Base-by-base conservation (phyloP, 2,888 invertebrate species). In the Gymnoscelis rufifasciata region DNA sequence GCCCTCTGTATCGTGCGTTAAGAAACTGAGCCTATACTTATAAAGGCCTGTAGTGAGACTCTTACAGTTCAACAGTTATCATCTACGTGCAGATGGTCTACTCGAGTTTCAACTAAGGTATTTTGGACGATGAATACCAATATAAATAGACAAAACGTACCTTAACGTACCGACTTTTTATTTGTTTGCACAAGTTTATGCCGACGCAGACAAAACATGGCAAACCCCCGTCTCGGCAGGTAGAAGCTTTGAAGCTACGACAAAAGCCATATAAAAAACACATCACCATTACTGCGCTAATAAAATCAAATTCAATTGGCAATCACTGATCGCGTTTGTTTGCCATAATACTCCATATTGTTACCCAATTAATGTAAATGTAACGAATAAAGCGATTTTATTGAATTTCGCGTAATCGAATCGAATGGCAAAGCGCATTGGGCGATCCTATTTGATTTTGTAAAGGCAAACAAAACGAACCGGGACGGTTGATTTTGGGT, bases 311-410 rank as follows among this genome's bases (percentile, higher is more conserved):
- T 45, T 45, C 40, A n/a, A 49, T 44, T 38, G 33, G 33, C 44
- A 49, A 45, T 41, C 49, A 45, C 12, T 42, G 42, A 38, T 45
- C 38, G 33, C 37, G 19, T 45, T 41, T 36, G 43, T 35, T 49
- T 42, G 38, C 33, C 42, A 36, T 49, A 41, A 49, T 31, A n/a
- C 23, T 29, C 37, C 37, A 45, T 42, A 45, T 49, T 49, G 41
- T 42, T 41, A 41, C 44, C 44, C 44, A 49, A 43, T 48, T 48
- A 48, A 37, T 48, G 36, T 31, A 28, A 47, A 37, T 43, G 37
- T 37, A 11, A 7, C 8, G 31, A 31, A 19, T 8, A 15, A 28
- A 29, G 26, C 19, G 29, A 23, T 48, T 43, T 40, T 40, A 48
- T 37, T 10, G 30, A 31, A 39, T 36, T 48, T 27, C 14, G 10